Base-by-base conservation (phyloP, 2,888 invertebrate species). In the Andrena fulva region DNA sequence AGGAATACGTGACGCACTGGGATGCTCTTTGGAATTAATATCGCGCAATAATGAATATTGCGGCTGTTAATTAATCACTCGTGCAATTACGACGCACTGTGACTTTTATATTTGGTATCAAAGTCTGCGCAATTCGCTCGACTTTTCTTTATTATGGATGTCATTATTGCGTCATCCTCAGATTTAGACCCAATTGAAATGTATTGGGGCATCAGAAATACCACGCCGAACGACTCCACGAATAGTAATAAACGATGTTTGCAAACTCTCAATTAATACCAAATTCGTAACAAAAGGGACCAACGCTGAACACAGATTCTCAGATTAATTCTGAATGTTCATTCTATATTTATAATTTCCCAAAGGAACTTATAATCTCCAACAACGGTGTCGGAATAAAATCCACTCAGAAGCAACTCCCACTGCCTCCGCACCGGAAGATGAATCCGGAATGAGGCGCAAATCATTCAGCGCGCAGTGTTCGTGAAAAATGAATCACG, bases 401-500 rank as follows among this genome's bases (percentile, higher is more conserved):
- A 42, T 42, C 16, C 42, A 42, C 42, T 16, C 5, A 5, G 16
- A 42, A 42, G 12, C 42, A 42, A 16, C 42, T 1, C 16, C 16
- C 16, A 42, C 42, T 42, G 4, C 16, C 42, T 42, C 5, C 16
- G 42, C 42, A 1, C 42, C 42, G 59, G 42, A 77, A 66, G 12
- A 7, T 68, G 56, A 63, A 73, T 80, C 29, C 8, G 12, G 59
- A 68, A 42, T 1, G 80, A 79, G 50, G 62, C n/a, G 80, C 62
- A 59, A 80, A 79, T 71, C 24, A 29, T 24, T 54, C 16, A 2
- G 7, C 0, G 35, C 16, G 10, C 42, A 42, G 16, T 56, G 62
- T 27, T 33, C 56, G 62, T 54, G 72, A 56, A 63, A 79, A 79
- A 52, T 72, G 68, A 80, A 59, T 79, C 80, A 79, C 67, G 33